Evolutionary conservation across 2,888 invertebrate species (phyloP).

Genomic region (Blastobasis lacticolella): DNA sequence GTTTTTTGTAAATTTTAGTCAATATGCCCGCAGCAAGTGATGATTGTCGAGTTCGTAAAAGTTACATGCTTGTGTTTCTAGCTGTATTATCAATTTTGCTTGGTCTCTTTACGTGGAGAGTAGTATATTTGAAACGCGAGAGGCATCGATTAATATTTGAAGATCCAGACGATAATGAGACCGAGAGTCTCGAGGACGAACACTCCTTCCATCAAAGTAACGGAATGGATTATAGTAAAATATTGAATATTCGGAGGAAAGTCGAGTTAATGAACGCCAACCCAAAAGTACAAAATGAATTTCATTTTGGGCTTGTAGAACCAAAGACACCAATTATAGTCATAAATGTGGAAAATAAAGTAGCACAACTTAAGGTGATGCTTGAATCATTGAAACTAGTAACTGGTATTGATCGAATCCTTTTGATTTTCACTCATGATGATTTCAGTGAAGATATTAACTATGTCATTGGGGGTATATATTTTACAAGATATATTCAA

Average conservation of each 20-base stretch:
- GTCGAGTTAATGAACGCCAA: constrained; percentile 24
- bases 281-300: constrained; percentile 21
- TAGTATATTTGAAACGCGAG: constrained; percentile 15
- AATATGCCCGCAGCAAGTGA: too few relatives aligned
- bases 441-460: constrained; percentile 18
- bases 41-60: too few relatives aligned
- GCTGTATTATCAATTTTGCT: not conserved
- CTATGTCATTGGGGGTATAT: constrained; percentile 10
- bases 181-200: constrained; percentile 8
- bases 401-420: constrained; percentile 22
- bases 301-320: constrained; percentile 7
- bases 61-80: too few relatives aligned
- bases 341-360: constrained; percentile 32
- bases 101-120: constrained; percentile 10
- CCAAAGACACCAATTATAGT: constrained; percentile 23
- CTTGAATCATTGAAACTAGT: constrained; percentile 24
- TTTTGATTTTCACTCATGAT: constrained; percentile 33
- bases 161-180: constrained; percentile 5
- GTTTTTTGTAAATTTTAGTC: too few relatives aligned
- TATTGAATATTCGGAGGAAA: constrained; percentile 18
- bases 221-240: constrained; percentile 6
- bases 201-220: constrained; percentile 9
- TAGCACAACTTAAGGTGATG: constrained; percentile 23
- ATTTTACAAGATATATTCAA: constrained; percentile 29
- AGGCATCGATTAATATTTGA: constrained; percentile 6